Conservation (phyloP, 1,140 invertebrate species). For the Eumaeus atala region DNA sequence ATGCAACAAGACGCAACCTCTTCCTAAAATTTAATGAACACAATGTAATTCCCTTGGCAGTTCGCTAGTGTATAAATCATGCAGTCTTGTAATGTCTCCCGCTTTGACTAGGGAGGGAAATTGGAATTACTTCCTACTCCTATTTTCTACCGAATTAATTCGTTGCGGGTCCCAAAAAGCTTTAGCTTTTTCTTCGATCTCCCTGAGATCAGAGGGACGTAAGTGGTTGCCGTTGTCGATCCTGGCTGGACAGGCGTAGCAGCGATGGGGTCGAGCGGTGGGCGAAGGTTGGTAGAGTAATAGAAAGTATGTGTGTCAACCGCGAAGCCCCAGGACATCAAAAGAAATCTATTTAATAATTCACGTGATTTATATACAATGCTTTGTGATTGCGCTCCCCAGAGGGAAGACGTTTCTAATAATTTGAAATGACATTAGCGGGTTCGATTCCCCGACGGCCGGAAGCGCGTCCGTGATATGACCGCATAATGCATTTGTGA, state of each 20-base stretch:
- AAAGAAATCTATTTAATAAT: neutral
- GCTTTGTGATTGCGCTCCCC: neutral
- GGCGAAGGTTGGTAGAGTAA: neutral
- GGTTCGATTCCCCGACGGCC: slow-evolving; percentile 24
- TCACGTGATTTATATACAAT: slow-evolving; percentile 3
- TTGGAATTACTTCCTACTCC: too few relatives aligned
- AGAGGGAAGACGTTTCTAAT: slow-evolving; percentile 8
- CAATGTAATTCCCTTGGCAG: too few relatives aligned
- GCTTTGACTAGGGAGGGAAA: too few relatives aligned
- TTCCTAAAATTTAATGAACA: too few relatives aligned
- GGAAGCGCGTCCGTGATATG: slow-evolving; percentile 52
- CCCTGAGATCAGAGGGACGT: too few relatives aligned
- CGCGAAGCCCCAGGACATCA: neutral
- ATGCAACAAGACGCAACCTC: too few relatives aligned
- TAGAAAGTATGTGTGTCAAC: neutral
- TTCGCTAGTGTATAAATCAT: neutral
- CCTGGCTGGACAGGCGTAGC: too few relatives aligned
- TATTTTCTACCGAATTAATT: neutral
- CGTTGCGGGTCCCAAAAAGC: neutral
- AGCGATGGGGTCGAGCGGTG: too few relatives aligned
- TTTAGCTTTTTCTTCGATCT: neutral
- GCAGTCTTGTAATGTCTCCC: too few relatives aligned
- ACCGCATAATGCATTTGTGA: slow-evolving; percentile 29
- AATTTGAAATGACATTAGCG: neutral
- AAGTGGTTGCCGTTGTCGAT: too few relatives aligned